phyloP scores from a whole-genome alignment of 2,113 vertebrate species.

The Labrus mixtus region DNA sequence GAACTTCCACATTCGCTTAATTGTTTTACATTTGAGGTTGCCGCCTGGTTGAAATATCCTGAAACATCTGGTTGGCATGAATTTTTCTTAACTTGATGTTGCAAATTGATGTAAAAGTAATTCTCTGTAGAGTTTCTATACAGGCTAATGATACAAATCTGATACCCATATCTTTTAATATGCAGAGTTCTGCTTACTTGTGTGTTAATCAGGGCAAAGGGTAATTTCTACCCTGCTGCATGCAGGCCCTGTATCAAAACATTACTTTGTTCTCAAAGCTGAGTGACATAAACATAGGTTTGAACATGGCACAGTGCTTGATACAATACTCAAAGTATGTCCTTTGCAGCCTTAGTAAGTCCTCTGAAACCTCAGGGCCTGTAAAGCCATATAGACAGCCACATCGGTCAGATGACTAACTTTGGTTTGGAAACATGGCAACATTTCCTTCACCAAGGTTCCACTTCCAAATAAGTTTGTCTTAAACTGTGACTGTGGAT shows the following conservation, averaged over 20 bases:
- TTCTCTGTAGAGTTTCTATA: background rate
- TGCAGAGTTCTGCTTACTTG: background rate
- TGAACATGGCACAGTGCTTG: background rate
- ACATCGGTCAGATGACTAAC: slow-evolving; percentile 16
- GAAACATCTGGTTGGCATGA: too few species aligned
- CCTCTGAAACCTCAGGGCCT: background rate
- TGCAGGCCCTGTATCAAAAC: background rate
- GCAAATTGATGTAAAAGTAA: too few species aligned
- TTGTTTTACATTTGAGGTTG: too few species aligned
- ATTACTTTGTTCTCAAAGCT: background rate
- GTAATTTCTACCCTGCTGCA: background rate
- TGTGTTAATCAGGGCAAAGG: background rate
- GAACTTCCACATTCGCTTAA: too few species aligned
- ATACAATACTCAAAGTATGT: background rate
- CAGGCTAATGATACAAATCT: background rate
- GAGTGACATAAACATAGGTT: background rate
- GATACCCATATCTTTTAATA: background rate
- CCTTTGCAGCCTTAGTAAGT: background rate
- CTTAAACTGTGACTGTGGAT: slow-evolving; percentile 27
- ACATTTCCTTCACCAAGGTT: slow-evolving; percentile 7
- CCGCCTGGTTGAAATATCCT: too few species aligned
- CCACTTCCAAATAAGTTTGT: slow-evolving; percentile 28
- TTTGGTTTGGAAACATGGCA: slow-evolving; percentile 16
- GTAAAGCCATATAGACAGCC: slow-evolving; percentile 7
- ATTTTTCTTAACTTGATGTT: too few species aligned